These are phyloP conservation scores for Acromyrmex heyeri DNA, from an alignment of 1,140 invertebrate genomes.

Conservation along the genomic window DNA sequence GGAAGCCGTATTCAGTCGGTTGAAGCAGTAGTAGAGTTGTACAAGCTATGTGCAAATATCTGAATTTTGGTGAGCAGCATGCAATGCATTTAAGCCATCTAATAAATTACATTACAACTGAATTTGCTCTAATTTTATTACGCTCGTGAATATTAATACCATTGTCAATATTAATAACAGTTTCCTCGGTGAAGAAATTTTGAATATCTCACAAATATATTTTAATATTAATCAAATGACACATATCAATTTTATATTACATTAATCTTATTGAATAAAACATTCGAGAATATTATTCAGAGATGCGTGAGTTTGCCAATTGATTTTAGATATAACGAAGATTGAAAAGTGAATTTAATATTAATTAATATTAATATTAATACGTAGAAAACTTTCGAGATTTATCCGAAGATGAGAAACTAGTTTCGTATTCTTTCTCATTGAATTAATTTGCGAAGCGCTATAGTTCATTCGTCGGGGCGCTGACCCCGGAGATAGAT, in stretches of 20 bases:
- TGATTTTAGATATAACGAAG: not conserved
- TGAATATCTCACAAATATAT: not conserved
- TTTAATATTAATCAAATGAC: not conserved
- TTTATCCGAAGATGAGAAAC: not conserved
- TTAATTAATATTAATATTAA: conserved; percentile 4
- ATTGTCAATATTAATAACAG: not conserved
- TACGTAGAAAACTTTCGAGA: not conserved
- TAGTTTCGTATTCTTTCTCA: not conserved
- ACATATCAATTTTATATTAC: not conserved
- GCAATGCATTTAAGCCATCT: not conserved
- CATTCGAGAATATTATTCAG: not conserved
- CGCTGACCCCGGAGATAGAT: conserved; percentile 69
- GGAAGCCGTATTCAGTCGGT: conserved; percentile 58
- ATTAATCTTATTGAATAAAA: not conserved
- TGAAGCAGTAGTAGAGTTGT: not conserved
- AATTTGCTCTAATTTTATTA: not conserved
- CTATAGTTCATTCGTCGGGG: conserved; percentile 55
- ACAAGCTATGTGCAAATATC: conserved; percentile 10
- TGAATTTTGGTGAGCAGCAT: not conserved
- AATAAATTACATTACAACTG: not conserved
- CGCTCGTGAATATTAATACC: not conserved
- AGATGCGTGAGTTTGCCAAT: not conserved
- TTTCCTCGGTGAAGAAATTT: not conserved
- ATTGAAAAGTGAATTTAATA: conserved; percentile 21
- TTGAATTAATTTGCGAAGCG: conserved; percentile 70